These are phyloP conservation scores for Tyria jacobaeae DNA, from an alignment of 2,888 invertebrate genomes.

Conservation along the genomic window DNA sequence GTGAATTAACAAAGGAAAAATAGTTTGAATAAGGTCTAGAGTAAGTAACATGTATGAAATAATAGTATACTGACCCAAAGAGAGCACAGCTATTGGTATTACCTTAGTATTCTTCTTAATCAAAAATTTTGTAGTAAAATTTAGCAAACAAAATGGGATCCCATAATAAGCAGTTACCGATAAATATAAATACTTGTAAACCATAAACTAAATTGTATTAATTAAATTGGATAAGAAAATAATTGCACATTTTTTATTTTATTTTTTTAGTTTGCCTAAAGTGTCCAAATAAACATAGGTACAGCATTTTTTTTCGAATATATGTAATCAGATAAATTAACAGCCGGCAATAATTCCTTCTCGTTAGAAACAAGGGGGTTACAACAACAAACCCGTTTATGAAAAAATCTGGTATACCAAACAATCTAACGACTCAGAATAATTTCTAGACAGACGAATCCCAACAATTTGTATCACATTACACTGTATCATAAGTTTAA, in stretches of 20 bases:
- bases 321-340: slow-evolving; percentile 26
- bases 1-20: neutral
- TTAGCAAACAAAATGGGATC: neutral
- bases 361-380: slow-evolving; percentile 52
- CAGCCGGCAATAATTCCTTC: slow-evolving; percentile 45
- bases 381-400: slow-evolving; percentile 47
- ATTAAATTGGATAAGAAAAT: neutral
- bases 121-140: too few species aligned
- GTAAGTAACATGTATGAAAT: neutral
- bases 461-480: slow-evolving; percentile 14
- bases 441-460: slow-evolving; percentile 16
- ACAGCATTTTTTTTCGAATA: slow-evolving; percentile 2
- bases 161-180: neutral
- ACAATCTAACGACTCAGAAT: slow-evolving; percentile 7
- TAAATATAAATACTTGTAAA: neutral
- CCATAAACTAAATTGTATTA: neutral
- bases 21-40: neutral
- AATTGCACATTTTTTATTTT: too few species aligned
- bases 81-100: neutral
- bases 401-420: slow-evolving; percentile 23
- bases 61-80: neutral
- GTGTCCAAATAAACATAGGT: neutral
- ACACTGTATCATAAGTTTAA: slow-evolving; percentile 12
- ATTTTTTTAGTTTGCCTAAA: neutral
- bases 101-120: too few species aligned